Conservation (phyloP, 2,888 invertebrate genomes). For the Andrena camellia region DNA sequence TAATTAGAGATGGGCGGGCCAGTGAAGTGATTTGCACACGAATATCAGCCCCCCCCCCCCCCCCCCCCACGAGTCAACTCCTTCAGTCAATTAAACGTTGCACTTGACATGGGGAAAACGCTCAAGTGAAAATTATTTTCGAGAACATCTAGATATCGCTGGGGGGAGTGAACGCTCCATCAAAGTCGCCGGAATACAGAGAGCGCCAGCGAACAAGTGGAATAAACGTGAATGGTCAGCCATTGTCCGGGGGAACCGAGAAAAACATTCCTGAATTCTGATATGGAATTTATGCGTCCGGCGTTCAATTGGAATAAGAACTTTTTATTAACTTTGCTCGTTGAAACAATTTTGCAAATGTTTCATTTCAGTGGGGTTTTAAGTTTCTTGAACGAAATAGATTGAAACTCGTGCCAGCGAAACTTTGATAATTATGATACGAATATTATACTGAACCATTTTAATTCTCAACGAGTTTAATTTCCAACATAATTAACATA, state of each 20-base stretch:
- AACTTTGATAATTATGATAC: background rate
- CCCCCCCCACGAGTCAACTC: too few relatives aligned
- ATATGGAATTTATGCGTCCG: background rate
- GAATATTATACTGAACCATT: background rate
- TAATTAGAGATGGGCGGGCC: constrained; percentile 20
- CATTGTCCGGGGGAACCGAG: background rate
- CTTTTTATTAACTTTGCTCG: background rate
- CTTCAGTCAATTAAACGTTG: constrained; percentile 2
- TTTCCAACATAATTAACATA: background rate
- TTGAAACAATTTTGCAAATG: too few relatives aligned
- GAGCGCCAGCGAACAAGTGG: background rate
- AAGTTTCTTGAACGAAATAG: too few relatives aligned
- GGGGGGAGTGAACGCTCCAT: background rate
- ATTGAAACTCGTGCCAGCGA: too few relatives aligned
- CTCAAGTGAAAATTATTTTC: constrained; percentile 3
- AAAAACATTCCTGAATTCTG: background rate
- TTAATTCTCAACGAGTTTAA: background rate
- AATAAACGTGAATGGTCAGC: background rate
- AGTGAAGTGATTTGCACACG: background rate
- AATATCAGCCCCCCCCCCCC: background rate
- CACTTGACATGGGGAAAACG: background rate
- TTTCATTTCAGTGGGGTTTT: too few relatives aligned
- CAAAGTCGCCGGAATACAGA: background rate
- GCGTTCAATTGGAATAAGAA: background rate
- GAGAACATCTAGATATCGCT: background rate